phyloP scores from a whole-genome alignment of 2,797 vertebrate genomes.

The Gambusia yucatana region DNA sequence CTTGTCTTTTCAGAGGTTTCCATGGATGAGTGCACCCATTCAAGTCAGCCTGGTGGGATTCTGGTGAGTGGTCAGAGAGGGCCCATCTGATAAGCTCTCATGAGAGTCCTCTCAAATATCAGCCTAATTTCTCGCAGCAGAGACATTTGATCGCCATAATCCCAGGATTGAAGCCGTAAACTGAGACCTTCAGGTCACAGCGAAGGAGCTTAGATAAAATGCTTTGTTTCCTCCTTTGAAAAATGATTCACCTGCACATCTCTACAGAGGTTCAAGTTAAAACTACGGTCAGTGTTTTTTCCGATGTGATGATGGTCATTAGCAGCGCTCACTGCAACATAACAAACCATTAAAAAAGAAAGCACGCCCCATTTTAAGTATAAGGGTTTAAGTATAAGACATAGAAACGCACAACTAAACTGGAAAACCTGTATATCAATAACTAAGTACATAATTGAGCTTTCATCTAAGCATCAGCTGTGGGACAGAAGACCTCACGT shows the following conservation, averaged over 20 bases:
- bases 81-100: constrained; percentile 50
- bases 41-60: constrained; percentile 96
- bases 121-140: not conserved
- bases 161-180: not conserved
- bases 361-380: not conserved
- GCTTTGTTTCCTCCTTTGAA: not conserved
- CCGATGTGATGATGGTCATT: constrained; percentile 4
- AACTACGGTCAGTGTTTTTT: constrained; percentile 12
- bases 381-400: not conserved
- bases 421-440: not conserved
- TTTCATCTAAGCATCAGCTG: not conserved
- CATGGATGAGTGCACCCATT: constrained; percentile 98
- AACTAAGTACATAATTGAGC: not conserved
- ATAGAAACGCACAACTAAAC: not conserved
- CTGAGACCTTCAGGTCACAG: not conserved
- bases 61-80: constrained; percentile 88
- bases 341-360: not conserved
- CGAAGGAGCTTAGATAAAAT: not conserved
- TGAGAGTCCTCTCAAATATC: constrained; percentile 34
- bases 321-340: constrained; percentile 3
- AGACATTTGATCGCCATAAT: not conserved
- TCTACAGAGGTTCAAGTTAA: not conserved
- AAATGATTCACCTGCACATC: not conserved
- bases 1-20: constrained; percentile 88
- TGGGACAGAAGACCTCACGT: not conserved